phyloP scores from a whole-genome alignment of 2,797 vertebrate species.

The Coregonus ussuriensis region DNA sequence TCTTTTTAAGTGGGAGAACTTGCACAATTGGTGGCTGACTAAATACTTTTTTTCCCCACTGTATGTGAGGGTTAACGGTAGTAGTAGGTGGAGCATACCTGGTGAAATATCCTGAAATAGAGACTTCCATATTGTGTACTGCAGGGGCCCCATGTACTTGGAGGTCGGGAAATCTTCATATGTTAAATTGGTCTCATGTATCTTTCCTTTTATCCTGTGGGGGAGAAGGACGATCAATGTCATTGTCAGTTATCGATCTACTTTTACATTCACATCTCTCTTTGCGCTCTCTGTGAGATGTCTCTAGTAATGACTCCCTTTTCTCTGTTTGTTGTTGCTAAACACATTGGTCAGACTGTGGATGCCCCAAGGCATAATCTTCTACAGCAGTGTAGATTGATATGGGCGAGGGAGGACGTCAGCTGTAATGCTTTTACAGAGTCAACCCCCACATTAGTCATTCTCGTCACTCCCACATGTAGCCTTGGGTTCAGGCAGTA shows the following conservation, averaged over 20 bases:
- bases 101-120: slow-evolving; percentile 96
- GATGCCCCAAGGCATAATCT: too few relatives aligned
- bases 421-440: slow-evolving; percentile 25
- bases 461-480: slow-evolving; percentile 37
- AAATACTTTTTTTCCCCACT: too few relatives aligned
- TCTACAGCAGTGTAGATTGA: slow-evolving; percentile 24
- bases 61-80: neutral
- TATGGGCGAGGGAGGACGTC: slow-evolving; percentile 1
- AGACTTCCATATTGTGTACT: slow-evolving; percentile 98
- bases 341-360: neutral
- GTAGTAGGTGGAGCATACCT: slow-evolving; percentile 70
- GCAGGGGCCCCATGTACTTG: slow-evolving; percentile 95
- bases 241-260: slow-evolving; percentile 38
- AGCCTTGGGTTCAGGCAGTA: slow-evolving; percentile 22
- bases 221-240: slow-evolving; percentile 39
- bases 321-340: neutral
- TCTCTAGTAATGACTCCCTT: slow-evolving; percentile 28
- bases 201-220: slow-evolving; percentile 93
- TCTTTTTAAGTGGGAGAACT: too few relatives aligned
- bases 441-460: slow-evolving; percentile 49
- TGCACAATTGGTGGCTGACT: too few relatives aligned
- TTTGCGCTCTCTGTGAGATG: too few relatives aligned
- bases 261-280: slow-evolving; percentile 28
- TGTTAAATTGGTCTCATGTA: slow-evolving; percentile 94
- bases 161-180: slow-evolving; percentile 98